Evolutionary conservation across 2,797 vertebrate species (phyloP), one percentile per base, ranked within the genome.

Genomic region (Danionella dracula): DNA sequence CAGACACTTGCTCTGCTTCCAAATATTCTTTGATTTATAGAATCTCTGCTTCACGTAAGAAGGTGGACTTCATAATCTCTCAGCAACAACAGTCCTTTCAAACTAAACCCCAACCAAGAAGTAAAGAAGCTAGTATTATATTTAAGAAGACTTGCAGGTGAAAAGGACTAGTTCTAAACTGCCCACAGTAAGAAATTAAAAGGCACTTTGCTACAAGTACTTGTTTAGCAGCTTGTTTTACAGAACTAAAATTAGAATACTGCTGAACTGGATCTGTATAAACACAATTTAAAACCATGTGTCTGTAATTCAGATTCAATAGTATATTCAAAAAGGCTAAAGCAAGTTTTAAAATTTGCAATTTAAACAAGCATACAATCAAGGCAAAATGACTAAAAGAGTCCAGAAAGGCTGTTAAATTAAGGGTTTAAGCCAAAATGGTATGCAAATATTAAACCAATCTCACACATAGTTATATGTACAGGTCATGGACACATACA

Each of bases 341-440:
- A n/a, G n/a, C n/a, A n/a, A n/a, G n/a, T n/a, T n/a, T n/a, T n/a
- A n/a, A n/a, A n/a, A n/a, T n/a, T n/a, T n/a, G n/a, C n/a, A n/a
- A n/a, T n/a, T n/a, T 40, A 49, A 61, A 53, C 4, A n/a, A 48
- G 29, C 49, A 76, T 13, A 79, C 61, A 78, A 57, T 80, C 74
- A 88, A 87, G 84, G 85, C 83, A 83, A 70, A 81, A 75, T 80
- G 75, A 78, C 77, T 82, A 77, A n/a, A n/a, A 46, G 32, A 78
- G 79, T 73, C 77, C 69, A 62, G 68, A 82, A 84, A 84, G 79
- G 79, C 76, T 75, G 77, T 65, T 34, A 73, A 71, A 71, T 78
- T 77, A 74, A 78, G 79, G 81, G 74, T 76, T 81, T 81, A 78
- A 60, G 62, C 45, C 79, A 82, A 65, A 40, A 49, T 53, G 56